Conservation (phyloP, 2,797 vertebrate species). For the Mormyrops boulengeri region DNA sequence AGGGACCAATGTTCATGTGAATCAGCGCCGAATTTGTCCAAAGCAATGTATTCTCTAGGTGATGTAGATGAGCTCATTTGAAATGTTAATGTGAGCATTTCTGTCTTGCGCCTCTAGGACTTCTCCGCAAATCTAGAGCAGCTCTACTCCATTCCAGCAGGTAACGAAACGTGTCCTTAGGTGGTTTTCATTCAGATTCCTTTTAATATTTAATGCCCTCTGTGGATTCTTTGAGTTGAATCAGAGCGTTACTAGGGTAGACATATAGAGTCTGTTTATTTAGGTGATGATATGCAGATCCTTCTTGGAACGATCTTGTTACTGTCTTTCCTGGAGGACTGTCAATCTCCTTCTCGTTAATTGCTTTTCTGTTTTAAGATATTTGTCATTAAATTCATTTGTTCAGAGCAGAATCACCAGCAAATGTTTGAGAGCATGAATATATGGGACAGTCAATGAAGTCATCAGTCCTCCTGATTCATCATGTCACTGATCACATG, state of each 20-base stretch:
- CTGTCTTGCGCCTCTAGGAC: not conserved
- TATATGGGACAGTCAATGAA: not conserved
- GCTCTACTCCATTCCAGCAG: conserved; percentile 5
- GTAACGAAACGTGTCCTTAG: not conserved
- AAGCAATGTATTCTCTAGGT: not conserved
- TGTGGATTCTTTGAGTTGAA: not conserved
- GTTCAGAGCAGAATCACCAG: not conserved
- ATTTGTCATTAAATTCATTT: not conserved
- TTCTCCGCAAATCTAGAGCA: not conserved
- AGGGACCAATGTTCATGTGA: not conserved
- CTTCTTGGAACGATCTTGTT: not conserved
- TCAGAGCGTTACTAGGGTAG: not conserved
- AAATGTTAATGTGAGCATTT: not conserved
- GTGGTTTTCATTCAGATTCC: not conserved
- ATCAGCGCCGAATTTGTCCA: not conserved
- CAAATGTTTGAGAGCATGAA: not conserved
- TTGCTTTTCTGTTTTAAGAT: not conserved
- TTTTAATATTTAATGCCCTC: not conserved
- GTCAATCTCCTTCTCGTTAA: not conserved
- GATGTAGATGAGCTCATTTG: not conserved
- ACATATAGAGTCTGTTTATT: not conserved
- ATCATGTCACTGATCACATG: not conserved
- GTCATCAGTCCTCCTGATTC: not conserved
- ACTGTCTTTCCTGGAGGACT: not conserved
- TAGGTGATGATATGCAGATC: not conserved